Base-by-base conservation (phyloP, 2,888 invertebrate genomes). In the Pandemis corylana region DNA sequence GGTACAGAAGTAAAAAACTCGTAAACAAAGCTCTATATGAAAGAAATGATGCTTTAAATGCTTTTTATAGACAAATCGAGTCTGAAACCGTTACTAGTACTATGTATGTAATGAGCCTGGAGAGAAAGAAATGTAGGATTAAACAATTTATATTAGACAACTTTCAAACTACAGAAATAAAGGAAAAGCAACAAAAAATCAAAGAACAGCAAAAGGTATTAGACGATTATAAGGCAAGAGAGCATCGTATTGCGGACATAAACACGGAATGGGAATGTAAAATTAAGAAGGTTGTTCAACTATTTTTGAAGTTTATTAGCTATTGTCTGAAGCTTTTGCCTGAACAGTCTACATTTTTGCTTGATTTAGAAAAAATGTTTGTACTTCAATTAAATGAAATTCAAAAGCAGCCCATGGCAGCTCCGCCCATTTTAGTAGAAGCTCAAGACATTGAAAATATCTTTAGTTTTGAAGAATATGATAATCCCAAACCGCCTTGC, bases 251-350 rank as follows among this genome's bases (percentile, higher is more conserved):
- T 61, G 78, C 81, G 12, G 83, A 88, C 36, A 85, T 93, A 56
- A 92, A 94, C 78, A 85, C 80, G 77, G 83, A 88, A 68, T 94
- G 93, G 93, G 87, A 91, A 83, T 87, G 87, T 1, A 93, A 90
- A 80, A 89, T 90, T 10, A 86, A 85, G 75, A 93, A 93, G 82
- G 82, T 94, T n/a, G 76, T 93, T 1, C 80, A 88, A 70, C 76
- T 94, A 36, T 94, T 94, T 82, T 77, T 93, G 7, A 94, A 92
- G 80, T 94, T 94, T 80, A 87, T 93, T 10, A 90, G 91, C 79
- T 94, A 89, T 76, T 87, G 90, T 75, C 79, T 94, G 15, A 91
- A 92, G 78, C 78, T 94, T 72, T 79, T 94, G 69, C 94, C 94
- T 41, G 93, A 94, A 80, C 94, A 94, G 83, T 81, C 89, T 15